Base-by-base conservation (phyloP, 1,140 invertebrate species). In the Octopus bimaculoides region DNA sequence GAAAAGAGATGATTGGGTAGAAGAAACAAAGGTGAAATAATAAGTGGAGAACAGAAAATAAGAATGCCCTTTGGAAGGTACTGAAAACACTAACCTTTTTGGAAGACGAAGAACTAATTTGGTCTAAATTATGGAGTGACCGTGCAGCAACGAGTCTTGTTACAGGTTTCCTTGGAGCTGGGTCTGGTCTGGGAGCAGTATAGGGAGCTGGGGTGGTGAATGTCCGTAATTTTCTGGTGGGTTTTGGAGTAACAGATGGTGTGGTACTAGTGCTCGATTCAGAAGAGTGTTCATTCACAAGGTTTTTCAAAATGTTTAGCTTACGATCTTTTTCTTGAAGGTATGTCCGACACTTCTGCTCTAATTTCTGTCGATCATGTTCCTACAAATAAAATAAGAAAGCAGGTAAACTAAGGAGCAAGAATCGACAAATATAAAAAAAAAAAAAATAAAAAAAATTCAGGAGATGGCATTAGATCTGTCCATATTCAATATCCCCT, bases 291-390 rank as follows among this genome's bases (percentile, higher is more conserved):
- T 85, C 84, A 79, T 88, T 87, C 5, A 87, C 84, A 53, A 87
- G 85, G 79, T 82, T 83, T 26, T 84, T 85, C 66, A 89, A 79
- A 79, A 88, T 81, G 61, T 86, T 85, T 74, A 89, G 77, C 75
- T 87, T 89, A 7, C 85, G 84, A 61, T 88, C 86, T 79, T 86
- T 85, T 75, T 86, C 85, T 69, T 82, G 79, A 14, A 89, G 81
- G 76, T 86, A 82, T 14, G 81, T 83, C 17, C 83, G 85, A 55
- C 84, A 82, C 61, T 89, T 83, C 10, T 80, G 73, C 52, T 87
- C 86, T 77, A 86, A 83, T 80, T 87, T 87, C 10, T 84, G 82
- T 74, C 81, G 84, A 66, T 87, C 85, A 76, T 85, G 84, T 74
- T 86, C 86, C 88, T 89, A 75, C 17, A 79, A 75, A 73, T 3